Evolutionary conservation across 2,888 invertebrate genomes (phyloP).

Genomic region (Drosophila greeni): DNA sequence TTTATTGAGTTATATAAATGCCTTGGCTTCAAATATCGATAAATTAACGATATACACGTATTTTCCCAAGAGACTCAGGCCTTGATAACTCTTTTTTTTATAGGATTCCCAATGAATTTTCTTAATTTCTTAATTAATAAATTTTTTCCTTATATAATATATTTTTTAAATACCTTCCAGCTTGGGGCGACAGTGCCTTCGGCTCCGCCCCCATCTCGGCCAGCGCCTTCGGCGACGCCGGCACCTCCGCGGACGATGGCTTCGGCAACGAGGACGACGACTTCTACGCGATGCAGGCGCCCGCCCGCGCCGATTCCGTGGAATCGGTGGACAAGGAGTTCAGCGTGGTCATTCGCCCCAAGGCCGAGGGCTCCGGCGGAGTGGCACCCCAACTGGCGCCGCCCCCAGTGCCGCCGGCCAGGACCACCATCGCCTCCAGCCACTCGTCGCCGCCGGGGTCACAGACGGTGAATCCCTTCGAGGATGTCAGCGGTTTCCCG

Average conservation of each 20-base stretch:
- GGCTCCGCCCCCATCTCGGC: constrained; percentile 72
- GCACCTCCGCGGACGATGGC: constrained; percentile 75
- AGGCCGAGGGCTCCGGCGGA: constrained; percentile 79
- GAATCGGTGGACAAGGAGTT: constrained; percentile 88
- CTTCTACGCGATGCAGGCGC: constrained; percentile 89
- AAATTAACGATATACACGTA: neutral
- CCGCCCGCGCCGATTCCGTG: constrained; percentile 83
- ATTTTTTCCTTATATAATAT: neutral
- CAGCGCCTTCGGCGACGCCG: constrained; percentile 75
- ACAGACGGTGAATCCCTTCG: constrained; percentile 83
- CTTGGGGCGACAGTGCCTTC: constrained; percentile 78
- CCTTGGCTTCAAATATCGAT: neutral
- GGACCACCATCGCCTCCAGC: constrained; percentile 25
- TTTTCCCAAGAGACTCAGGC: neutral
- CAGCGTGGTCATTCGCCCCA: constrained; percentile 86
- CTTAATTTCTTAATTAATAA: neutral
- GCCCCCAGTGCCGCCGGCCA: constrained; percentile 79
- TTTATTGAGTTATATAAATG: too few relatives aligned
- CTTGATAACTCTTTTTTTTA: too few relatives aligned
- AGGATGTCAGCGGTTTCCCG: constrained; percentile 74
- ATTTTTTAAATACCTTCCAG: constrained; percentile 47
- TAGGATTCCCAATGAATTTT: neutral
- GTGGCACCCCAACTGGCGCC: constrained; percentile 88
- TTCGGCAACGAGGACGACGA: constrained; percentile 88
- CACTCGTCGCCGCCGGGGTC: constrained; percentile 79